Evolutionary conservation across 2,888 invertebrate genomes (phyloP).

Genomic region (Drosophila mulleri): DNA sequence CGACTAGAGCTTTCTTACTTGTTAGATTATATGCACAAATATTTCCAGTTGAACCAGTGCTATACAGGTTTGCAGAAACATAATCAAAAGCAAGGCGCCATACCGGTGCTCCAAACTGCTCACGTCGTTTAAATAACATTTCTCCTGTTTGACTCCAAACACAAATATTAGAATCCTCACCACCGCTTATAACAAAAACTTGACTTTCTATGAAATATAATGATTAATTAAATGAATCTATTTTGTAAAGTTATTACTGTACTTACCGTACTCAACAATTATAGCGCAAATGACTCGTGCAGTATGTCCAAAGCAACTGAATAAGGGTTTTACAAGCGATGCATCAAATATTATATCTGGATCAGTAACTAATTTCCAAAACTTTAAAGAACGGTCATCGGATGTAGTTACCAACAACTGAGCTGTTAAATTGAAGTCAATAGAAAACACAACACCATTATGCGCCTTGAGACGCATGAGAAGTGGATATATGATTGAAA

Average conservation of each 20-base stretch:
- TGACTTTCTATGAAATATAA: constrained; percentile 52
- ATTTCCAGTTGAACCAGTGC: constrained; percentile 92
- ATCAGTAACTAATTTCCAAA: constrained; percentile 87
- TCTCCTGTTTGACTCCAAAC: constrained; percentile 89
- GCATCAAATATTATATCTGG: constrained; percentile 26
- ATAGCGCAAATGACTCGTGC: constrained; percentile 92
- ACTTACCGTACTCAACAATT: constrained; percentile 86
- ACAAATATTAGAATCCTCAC: constrained; percentile 91
- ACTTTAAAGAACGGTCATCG: constrained; percentile 93
- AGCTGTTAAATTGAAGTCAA: constrained; percentile 87
- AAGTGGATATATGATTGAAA: constrained; percentile 47
- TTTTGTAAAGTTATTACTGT: background rate
- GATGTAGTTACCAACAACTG: constrained; percentile 91
- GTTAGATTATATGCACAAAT: constrained; percentile 59
- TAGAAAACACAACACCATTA: constrained; percentile 93
- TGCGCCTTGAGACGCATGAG: constrained; percentile 73
- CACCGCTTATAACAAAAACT: constrained; percentile 85
- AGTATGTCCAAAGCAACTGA: constrained; percentile 92
- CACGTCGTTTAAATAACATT: constrained; percentile 87
- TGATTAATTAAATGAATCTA: background rate
- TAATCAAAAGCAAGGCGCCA: constrained; percentile 89
- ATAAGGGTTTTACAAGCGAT: constrained; percentile 53
- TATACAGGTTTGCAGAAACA: constrained; percentile 86
- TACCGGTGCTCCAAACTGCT: constrained; percentile 91
- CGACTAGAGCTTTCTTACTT: too few relatives aligned